These are phyloP conservation scores for Emberiza fucata DNA, from an alignment of 2,113 vertebrate species.

Conservation along the genomic window DNA sequence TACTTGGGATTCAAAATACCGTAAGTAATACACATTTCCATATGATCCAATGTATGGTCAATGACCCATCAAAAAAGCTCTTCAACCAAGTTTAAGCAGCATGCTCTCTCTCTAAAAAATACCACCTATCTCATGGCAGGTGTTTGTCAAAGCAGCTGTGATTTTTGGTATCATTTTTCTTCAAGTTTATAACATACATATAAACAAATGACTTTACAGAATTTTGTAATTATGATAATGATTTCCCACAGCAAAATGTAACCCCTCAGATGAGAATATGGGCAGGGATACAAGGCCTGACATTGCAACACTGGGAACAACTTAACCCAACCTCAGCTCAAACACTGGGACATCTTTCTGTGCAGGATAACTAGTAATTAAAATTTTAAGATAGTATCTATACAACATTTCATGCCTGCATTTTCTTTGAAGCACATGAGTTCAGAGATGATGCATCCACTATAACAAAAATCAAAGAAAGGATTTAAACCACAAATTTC, in stretches of 20 bases:
- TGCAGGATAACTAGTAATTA: neutral
- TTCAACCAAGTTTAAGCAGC: neutral
- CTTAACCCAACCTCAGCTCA: neutral
- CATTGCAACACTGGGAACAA: neutral
- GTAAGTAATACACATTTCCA: neutral
- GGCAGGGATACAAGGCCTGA: neutral
- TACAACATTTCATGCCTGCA: neutral
- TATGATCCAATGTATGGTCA: neutral
- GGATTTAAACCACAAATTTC: neutral
- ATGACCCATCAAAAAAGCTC: neutral
- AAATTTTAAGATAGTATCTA: neutral
- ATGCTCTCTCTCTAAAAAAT: neutral
- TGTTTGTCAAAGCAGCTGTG: neutral
- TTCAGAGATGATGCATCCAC: neutral
- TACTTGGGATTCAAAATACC: neutral
- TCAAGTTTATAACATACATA: neutral
- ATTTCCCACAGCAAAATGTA: neutral
- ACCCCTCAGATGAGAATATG: fast-evolving
- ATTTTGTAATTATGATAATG: neutral
- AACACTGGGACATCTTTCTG: neutral
- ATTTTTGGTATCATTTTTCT: neutral
- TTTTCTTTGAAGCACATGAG: neutral
- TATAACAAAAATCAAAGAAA: neutral
- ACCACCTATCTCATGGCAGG: neutral
- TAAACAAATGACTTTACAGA: neutral